A percentile compares a stretch with the other conserved stretches of the same genome.
These are phyloP conservation scores for Mustela nigripes DNA, from an alignment of 2,113 vertebrate species.

Conservation along the genomic window DNA sequence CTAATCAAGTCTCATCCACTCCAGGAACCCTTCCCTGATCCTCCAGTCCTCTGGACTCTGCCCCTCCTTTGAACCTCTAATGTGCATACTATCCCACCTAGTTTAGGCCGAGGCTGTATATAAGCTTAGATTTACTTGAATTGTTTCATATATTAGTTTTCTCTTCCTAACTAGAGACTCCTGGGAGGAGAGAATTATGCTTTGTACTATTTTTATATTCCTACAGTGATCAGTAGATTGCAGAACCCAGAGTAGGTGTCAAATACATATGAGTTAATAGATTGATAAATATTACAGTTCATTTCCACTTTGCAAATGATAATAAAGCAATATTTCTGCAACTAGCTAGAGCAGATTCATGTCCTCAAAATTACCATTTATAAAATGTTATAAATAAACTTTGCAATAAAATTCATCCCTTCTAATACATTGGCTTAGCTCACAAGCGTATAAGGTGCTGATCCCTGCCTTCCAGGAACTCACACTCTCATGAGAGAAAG, in stretches of 20 bases:
- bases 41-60: background rate
- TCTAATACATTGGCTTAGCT: constrained; percentile 13
- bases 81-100: too few relatives aligned
- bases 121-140: background rate
- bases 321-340: background rate
- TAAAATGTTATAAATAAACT: constrained; percentile 25
- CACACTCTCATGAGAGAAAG: background rate
- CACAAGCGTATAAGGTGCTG: background rate
- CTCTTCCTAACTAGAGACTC: background rate
- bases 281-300: background rate
- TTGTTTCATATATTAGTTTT: background rate
- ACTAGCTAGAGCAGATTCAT: background rate
- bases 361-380: constrained; percentile 54
- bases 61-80: background rate
- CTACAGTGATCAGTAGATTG: background rate
- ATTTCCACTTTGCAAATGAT: constrained; percentile 51
- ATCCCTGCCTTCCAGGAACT: background rate
- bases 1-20: background rate
- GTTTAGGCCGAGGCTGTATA: background rate
- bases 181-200: background rate
- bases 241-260: background rate
- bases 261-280: background rate
- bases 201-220: constrained; percentile 30
- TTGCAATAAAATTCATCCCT: constrained; percentile 39
- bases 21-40: background rate